phyloP scores from a whole-genome alignment of 2,797 vertebrate species.

The Anguilla megastoma region DNA sequence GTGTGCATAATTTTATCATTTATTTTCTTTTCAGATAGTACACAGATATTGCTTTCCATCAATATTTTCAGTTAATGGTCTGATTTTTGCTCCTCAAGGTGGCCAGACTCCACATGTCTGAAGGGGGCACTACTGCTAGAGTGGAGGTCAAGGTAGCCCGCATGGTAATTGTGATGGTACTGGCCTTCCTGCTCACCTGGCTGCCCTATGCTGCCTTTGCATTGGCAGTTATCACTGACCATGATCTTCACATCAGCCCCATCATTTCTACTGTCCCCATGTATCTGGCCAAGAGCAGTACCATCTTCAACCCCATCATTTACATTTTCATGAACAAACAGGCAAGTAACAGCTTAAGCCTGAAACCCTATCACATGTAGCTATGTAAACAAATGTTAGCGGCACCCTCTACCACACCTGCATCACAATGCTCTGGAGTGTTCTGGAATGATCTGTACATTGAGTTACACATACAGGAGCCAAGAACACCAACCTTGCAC shows the following conservation, averaged over 20 bases:
- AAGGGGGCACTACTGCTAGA: slow-evolving; percentile 61
- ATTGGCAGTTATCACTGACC: slow-evolving; percentile 57
- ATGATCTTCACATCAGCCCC: slow-evolving; percentile 60
- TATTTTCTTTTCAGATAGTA: too few species aligned
- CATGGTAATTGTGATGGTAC: slow-evolving; percentile 68
- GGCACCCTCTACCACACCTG: neutral
- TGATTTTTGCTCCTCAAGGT: neutral
- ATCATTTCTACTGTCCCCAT: slow-evolving; percentile 65
- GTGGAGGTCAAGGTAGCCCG: slow-evolving; percentile 57
- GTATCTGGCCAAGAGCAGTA: slow-evolving; percentile 74
- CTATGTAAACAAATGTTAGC: neutral
- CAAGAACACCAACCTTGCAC: neutral
- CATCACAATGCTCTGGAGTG: neutral
- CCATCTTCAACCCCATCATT: slow-evolving; percentile 70
- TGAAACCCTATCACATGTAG: neutral
- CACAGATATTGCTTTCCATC: neutral
- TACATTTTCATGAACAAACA: slow-evolving; percentile 76
- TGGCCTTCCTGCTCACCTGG: slow-evolving; percentile 69
- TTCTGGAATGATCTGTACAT: neutral
- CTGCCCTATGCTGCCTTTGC: slow-evolving; percentile 67
- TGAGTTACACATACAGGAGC: neutral
- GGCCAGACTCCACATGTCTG: neutral
- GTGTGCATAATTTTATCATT: too few species aligned
- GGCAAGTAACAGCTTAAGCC: slow-evolving; percentile 49
- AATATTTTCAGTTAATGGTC: neutral